A percentile compares a stretch with the other conserved stretches of the same genome.
phyloP scores from a whole-genome alignment of 1,140 invertebrate species.

The Penaeus vannamei region DNA sequence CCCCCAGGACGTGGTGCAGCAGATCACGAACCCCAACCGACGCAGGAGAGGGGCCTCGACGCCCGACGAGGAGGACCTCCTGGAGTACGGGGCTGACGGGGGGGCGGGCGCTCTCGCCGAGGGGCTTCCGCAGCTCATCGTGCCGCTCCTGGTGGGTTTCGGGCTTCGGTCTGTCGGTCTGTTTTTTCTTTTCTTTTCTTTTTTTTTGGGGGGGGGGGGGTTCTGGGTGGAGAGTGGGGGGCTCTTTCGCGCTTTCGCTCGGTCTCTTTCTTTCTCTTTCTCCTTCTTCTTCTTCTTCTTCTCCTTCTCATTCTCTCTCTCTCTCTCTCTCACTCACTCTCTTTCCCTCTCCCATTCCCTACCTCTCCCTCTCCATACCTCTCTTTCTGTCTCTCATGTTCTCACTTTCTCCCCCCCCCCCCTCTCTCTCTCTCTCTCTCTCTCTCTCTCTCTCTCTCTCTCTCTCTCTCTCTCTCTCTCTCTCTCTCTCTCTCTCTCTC shows the following conservation, averaged over 20 bases:
- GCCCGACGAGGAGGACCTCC: not conserved
- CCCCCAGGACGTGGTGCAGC: conserved; percentile 42
- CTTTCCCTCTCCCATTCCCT: too few relatives aligned
- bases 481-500: rapidly evolving
- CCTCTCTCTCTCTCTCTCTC: too few relatives aligned
- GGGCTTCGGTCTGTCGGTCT: not conserved
- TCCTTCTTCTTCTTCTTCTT: too few relatives aligned
- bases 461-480: too few relatives aligned
- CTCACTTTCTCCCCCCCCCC: too few relatives aligned
- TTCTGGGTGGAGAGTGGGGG: not conserved
- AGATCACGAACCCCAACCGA: not conserved
- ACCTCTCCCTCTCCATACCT: too few relatives aligned
- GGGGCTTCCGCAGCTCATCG: conserved; percentile 12
- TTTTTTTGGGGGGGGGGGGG: not conserved
- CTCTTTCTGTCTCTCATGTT: too few relatives aligned
- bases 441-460: too few relatives aligned
- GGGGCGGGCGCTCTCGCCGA: conserved; percentile 30
- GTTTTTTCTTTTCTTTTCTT: not conserved
- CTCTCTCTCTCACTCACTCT: not conserved
- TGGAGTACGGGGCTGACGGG: conserved; percentile 43
- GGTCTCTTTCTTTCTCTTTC: too few relatives aligned
- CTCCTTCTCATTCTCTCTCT: conserved; percentile 25
- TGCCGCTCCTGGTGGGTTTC: conserved; percentile 42
- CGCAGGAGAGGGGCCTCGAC: not conserved
- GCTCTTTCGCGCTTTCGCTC: not conserved